These are phyloP conservation scores for Ridgeia piscesae DNA, from an alignment of 1,140 invertebrate genomes.

Conservation along the genomic window DNA sequence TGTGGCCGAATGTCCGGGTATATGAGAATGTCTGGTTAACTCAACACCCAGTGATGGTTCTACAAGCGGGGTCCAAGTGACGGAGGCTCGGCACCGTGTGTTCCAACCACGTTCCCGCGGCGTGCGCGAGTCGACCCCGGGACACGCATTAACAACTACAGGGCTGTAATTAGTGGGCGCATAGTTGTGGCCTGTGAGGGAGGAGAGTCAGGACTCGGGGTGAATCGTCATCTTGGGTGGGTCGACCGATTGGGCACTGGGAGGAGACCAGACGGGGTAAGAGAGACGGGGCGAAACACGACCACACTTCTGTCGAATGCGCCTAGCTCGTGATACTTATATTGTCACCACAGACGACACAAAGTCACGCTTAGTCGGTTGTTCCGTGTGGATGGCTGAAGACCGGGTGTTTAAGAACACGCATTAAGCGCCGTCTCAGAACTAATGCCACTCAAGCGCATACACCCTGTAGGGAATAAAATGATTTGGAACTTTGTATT, in stretches of 20 bases:
- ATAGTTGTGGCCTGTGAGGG: neutral
- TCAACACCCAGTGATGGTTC: neutral
- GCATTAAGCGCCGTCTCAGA: too few species aligned
- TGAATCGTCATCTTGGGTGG: neutral
- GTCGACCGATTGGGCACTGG: neutral
- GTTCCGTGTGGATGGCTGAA: too few species aligned
- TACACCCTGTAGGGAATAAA: too few species aligned
- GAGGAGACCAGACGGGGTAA: neutral
- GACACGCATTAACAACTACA: neutral
- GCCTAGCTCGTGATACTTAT: too few species aligned
- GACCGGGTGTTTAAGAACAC: too few species aligned
- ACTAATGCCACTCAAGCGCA: too few species aligned
- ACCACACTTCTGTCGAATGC: too few species aligned
- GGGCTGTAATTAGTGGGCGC: neutral
- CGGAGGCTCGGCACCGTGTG: neutral
- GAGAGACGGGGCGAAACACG: neutral
- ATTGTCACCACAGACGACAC: too few species aligned
- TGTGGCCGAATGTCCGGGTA: neutral
- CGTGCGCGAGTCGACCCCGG: too few species aligned
- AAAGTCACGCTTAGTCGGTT: too few species aligned
- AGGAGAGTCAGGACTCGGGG: neutral
- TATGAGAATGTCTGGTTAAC: neutral
- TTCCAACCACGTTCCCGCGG: neutral
- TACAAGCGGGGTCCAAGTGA: neutral
- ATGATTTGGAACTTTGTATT: too few species aligned